Evolutionary conservation across 2,113 vertebrate genomes (phyloP).

Genomic region (Myodes glareolus): DNA sequence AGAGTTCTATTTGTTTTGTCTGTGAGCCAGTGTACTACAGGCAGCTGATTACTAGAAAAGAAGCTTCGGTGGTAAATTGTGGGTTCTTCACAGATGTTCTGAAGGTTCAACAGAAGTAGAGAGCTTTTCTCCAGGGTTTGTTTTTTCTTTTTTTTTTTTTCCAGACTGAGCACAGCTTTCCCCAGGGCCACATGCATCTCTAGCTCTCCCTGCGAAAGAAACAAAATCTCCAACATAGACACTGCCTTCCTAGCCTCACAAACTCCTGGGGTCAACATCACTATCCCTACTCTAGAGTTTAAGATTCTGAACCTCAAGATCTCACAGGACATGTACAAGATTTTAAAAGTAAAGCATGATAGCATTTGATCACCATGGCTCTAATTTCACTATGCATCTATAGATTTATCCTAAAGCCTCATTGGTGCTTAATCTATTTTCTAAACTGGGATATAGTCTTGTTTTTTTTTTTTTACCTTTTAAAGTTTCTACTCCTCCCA

Average conservation of each 20-base stretch:
- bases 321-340: neutral
- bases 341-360: neutral
- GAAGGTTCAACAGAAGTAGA: neutral
- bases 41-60: neutral
- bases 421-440: neutral
- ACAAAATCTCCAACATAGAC: neutral
- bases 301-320: neutral
- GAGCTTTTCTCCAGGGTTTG: neutral
- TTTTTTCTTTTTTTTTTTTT: neutral
- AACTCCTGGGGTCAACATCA: neutral
- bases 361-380: neutral
- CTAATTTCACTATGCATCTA: neutral
- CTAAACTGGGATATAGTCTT: neutral
- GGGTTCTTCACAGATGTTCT: neutral
- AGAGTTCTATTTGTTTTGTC: constrained; percentile 50
- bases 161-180: neutral
- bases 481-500: accelerated
- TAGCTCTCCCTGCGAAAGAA: neutral
- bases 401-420: neutral
- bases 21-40: neutral
- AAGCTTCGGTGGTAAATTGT: neutral
- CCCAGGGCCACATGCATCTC: neutral
- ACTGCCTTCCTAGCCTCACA: neutral
- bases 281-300: neutral
- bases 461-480: neutral